Evolutionary conservation across 2,888 invertebrate genomes (phyloP).

Genomic region (Scelioninae gen. 1): DNA sequence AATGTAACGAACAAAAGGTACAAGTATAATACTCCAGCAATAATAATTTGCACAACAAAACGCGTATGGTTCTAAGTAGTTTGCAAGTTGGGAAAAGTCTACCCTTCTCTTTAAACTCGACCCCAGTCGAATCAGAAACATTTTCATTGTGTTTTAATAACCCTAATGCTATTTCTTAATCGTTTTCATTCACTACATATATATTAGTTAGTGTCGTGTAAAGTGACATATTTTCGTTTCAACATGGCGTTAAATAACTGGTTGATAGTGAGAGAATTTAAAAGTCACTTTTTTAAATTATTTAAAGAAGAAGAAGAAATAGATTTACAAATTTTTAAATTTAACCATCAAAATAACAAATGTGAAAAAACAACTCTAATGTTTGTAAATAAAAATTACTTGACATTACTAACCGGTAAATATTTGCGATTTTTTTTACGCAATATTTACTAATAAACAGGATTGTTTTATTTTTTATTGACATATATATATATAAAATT

Average conservation of each 20-base stretch:
- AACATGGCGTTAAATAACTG: conserved; percentile 31
- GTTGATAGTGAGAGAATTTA: conserved; percentile 30
- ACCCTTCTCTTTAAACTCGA: conserved; percentile 49
- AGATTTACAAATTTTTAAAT: too few species aligned
- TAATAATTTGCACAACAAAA: conserved; percentile 52
- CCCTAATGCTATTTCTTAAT: conserved; percentile 63
- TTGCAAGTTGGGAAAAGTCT: conserved; percentile 47
- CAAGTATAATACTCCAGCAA: conserved; percentile 15
- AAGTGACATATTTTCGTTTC: conserved; percentile 60
- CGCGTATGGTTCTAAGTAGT: conserved; percentile 24
- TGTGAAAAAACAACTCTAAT: too few species aligned
- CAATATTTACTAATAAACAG: too few species aligned
- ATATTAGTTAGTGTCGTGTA: conserved; percentile 54
- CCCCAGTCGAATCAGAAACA: conserved; percentile 56
- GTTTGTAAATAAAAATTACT: too few species aligned
- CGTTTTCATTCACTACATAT: conserved; percentile 53
- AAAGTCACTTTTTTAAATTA: too few species aligned
- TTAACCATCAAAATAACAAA: too few species aligned
- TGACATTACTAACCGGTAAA: too few species aligned
- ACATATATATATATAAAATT: too few species aligned
- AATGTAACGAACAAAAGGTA: not conserved
- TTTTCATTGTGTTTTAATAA: conserved; percentile 59
- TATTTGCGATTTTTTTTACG: too few species aligned
- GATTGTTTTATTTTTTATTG: too few species aligned
- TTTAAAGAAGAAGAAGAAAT: too few species aligned